Percentiles rank a stretch among this genome's conserved stretches.
phyloP scores from a whole-genome alignment of 1,140 invertebrate species.

The Ylistrum balloti region DNA sequence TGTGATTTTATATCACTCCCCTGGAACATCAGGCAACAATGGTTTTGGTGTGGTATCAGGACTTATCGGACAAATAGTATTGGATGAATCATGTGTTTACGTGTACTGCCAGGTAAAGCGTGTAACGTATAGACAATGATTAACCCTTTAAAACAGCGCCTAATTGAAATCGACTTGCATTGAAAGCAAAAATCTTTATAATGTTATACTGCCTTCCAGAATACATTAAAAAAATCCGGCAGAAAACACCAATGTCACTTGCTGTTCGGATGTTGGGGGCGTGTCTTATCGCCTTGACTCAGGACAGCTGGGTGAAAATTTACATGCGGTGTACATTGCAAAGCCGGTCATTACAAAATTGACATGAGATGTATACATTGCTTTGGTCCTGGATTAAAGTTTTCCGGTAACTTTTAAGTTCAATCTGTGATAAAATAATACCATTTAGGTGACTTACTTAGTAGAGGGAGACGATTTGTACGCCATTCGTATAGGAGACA shows the following conservation, averaged over 20 bases:
- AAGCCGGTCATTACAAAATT: background rate
- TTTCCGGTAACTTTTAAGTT: too few species aligned
- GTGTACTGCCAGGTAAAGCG: background rate
- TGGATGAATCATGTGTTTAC: background rate
- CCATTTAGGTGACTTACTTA: too few species aligned
- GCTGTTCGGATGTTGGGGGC: background rate
- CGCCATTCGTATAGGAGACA: background rate
- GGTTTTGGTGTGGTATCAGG: background rate
- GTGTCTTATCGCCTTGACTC: constrained; percentile 20
- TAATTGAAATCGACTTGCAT: background rate
- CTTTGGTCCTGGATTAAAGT: background rate
- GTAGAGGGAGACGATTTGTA: too few species aligned
- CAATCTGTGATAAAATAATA: too few species aligned
- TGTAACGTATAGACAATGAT: background rate
- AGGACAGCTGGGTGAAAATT: constrained; percentile 5
- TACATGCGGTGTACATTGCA: constrained; percentile 26
- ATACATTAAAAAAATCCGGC: background rate
- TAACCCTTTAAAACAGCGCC: background rate
- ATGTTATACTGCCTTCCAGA: background rate
- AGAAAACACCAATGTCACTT: constrained; percentile 21
- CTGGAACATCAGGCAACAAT: background rate
- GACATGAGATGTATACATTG: background rate
- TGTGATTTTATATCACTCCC: too few species aligned
- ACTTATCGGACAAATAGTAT: background rate
- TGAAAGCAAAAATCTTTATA: background rate